Evolutionary conservation across 2,113 vertebrate genomes (phyloP).

Genomic region (Cariama cristata): DNA sequence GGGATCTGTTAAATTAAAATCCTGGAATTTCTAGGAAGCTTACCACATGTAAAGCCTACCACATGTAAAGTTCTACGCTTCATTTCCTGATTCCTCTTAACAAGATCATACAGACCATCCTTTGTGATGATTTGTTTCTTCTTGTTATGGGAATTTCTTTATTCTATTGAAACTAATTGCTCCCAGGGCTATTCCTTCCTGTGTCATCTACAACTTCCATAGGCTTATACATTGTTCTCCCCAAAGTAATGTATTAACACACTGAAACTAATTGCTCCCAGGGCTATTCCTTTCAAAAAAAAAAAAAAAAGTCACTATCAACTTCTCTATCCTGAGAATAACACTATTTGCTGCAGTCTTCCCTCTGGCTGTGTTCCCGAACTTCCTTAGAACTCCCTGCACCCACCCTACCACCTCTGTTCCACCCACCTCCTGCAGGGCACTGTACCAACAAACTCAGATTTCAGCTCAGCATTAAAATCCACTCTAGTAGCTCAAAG

Average conservation of each 20-base stretch:
- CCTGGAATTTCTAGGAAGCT: neutral
- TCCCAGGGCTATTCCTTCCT: too few species aligned
- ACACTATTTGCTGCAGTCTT: neutral
- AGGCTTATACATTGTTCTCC: neutral
- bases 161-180: too few species aligned
- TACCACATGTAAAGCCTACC: neutral
- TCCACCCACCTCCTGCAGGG: neutral
- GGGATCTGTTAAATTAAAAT: neutral
- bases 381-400: neutral
- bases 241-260: neutral
- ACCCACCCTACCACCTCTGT: neutral
- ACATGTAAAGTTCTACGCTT: neutral
- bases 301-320: neutral
- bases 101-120: neutral
- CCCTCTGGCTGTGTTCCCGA: neutral
- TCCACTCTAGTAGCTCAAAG: neutral
- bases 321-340: neutral
- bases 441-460: neutral
- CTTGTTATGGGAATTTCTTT: neutral
- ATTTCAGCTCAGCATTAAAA: neutral
- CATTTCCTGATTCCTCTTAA: neutral
- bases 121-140: neutral
- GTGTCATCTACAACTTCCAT: neutral
- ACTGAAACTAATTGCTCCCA: neutral
- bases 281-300: neutral